Base-by-base conservation (phyloP, 2,113 vertebrate genomes). In the Pyrgilauda ruficollis region DNA sequence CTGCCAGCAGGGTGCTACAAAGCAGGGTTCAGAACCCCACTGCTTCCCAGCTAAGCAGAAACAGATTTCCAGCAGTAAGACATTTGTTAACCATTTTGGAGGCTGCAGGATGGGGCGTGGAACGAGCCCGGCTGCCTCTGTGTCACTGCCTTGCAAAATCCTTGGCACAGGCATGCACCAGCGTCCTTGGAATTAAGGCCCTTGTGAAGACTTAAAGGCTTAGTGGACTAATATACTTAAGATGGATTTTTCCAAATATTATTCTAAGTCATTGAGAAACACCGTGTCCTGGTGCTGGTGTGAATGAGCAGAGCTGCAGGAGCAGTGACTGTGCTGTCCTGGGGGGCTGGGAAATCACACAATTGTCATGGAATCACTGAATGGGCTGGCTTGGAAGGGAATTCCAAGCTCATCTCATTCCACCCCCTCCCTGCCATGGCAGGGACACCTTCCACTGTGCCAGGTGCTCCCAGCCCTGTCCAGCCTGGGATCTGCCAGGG, bases 1-100 rank as follows among this genome's bases (percentile, higher is more conserved):
- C 87, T 96, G 93, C 93, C 94, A 93, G 96, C 96, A 81, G 95
- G 95, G 93, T 94, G 94, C 95, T 94, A 91, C 94, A 92, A 97
- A 94, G 89, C 93, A 95, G 88, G 87, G 90, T 93, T 96, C 87
- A 94, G 91, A 96, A 91, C 92, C 94, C 95, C 93, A 95, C 85
- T 27, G 94, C 76, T 97, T 95, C 85, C 90, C 69, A 84, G 91
- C 87, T 97, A 96, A 97, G 85, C 93, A 97, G 95, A 92, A 97
- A 86, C 97, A 97, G 53, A 96, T 96, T 94, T 72, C 33, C 89
- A 95, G 88, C 94, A 95, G 56, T 47, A 76, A 94, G 91, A 74
- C 91, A 92, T 95, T 95, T 94, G 89, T 96, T 95, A 96, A 95
- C 80, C 89, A 96, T 96, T 94, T 76, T 90, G 64, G 78, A 95